These are phyloP conservation scores for Philopedon plagiatum DNA, from an alignment of 2,888 invertebrate species.

Conservation along the genomic window DNA sequence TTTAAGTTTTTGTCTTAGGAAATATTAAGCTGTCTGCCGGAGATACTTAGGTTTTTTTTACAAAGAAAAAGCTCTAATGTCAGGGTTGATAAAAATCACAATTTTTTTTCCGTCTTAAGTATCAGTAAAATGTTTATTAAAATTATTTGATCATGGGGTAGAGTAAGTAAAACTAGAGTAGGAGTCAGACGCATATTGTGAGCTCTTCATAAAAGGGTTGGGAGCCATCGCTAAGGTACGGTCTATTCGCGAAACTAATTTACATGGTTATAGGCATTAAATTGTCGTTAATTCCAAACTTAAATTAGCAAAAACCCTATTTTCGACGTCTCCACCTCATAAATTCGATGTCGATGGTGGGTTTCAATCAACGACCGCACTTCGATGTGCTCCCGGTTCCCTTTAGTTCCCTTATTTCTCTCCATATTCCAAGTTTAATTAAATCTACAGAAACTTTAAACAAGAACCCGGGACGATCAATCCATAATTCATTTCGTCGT, in stretches of 20 bases:
- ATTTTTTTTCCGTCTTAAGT: too few relatives aligned
- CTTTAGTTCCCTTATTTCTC: background rate
- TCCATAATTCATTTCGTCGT: constrained; percentile 49
- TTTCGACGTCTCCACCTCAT: constrained; percentile 27
- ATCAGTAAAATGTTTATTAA: too few relatives aligned
- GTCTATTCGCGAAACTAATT: too few relatives aligned
- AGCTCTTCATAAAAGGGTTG: too few relatives aligned
- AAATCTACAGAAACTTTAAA: constrained; percentile 51
- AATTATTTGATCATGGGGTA: too few relatives aligned
- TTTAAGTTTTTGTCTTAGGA: constrained; percentile 18
- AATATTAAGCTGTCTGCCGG: constrained; percentile 24
- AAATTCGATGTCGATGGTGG: constrained; percentile 45
- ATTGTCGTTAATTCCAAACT: constrained; percentile 10
- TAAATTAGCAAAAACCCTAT: constrained; percentile 40
- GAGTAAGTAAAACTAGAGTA: too few relatives aligned
- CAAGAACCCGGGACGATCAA: constrained; percentile 47
- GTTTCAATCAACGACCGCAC: constrained; percentile 43
- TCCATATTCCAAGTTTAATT: constrained; percentile 48
- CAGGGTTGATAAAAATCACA: too few relatives aligned
- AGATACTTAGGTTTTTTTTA: constrained; percentile 22
- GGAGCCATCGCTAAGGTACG: too few relatives aligned
- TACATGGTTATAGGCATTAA: too few relatives aligned
- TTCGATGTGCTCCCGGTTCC: constrained; percentile 5
- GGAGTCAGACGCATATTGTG: too few relatives aligned
- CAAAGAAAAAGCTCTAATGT: constrained; percentile 31